Conservation (phyloP, 2,888 invertebrate genomes). For the Anagyrus pseudococci region DNA sequence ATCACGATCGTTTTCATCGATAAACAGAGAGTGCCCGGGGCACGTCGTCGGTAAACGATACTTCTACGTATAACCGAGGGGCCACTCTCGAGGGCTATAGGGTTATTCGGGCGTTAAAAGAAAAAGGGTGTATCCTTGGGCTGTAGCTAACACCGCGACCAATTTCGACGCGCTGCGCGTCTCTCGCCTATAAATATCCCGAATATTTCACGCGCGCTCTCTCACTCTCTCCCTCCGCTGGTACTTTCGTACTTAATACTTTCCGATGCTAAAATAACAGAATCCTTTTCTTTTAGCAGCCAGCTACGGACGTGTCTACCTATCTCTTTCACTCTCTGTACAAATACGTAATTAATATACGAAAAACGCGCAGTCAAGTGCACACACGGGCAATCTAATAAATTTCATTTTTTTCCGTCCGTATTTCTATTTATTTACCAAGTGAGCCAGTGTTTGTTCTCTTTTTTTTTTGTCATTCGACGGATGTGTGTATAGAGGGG, state of each 20-base stretch:
- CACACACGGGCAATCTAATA: too few species aligned
- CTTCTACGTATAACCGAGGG: conserved; percentile 1
- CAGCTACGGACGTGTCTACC: too few species aligned
- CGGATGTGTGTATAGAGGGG: too few species aligned
- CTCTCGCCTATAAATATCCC: conserved; percentile 23
- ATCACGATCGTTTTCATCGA: conserved; percentile 18
- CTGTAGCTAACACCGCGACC: conserved; percentile 12
- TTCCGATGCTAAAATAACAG: conserved; percentile 29
- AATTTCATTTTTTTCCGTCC: too few species aligned
- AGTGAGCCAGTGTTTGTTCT: too few species aligned
- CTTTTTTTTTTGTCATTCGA: too few species aligned
- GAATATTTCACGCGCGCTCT: conserved; percentile 18
- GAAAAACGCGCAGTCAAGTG: too few species aligned
- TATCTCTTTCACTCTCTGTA: too few species aligned
- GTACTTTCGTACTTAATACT: conserved; percentile 16
- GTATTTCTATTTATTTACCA: too few species aligned
- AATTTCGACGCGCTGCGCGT: too few species aligned
- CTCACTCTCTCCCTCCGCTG: too few species aligned
- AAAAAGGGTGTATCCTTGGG: conserved; percentile 29
- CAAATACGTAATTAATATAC: too few species aligned
- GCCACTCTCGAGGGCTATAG: background rate
- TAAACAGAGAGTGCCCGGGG: conserved; percentile 9
- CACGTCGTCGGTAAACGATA: conserved; percentile 8
- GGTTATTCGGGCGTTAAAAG: conserved; percentile 8
- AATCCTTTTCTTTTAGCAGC: background rate